These are phyloP conservation scores for Albula glossodonta DNA, from an alignment of 2,113 vertebrate genomes.

Conservation along the genomic window DNA sequence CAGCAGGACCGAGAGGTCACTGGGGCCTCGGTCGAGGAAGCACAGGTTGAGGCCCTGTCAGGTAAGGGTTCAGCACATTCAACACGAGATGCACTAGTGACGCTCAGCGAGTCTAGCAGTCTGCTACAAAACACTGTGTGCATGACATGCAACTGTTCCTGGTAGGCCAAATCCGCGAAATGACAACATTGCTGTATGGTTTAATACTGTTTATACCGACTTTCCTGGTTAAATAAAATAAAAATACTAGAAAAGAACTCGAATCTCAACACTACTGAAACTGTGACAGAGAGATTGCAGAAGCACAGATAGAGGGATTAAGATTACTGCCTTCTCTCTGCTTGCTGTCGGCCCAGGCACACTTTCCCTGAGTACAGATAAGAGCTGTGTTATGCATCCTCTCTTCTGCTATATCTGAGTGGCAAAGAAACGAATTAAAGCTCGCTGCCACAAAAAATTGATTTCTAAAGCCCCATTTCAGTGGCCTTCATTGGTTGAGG, in stretches of 20 bases:
- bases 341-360: not conserved
- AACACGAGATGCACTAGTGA: too few relatives aligned
- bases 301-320: not conserved
- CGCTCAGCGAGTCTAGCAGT: too few relatives aligned
- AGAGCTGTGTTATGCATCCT: not conserved
- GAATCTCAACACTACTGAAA: too few relatives aligned
- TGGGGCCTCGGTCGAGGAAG: slow-evolving; percentile 19
- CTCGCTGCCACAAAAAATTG: not conserved
- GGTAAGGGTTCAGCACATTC: slow-evolving; percentile 18
- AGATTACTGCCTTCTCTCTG: not conserved
- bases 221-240: too few relatives aligned
- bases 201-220: too few relatives aligned
- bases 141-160: too few relatives aligned
- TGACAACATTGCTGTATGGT: too few relatives aligned
- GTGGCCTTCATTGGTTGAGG: not conserved
- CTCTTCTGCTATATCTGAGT: not conserved
- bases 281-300: too few relatives aligned
- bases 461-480: not conserved
- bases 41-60: slow-evolving; percentile 37
- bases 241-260: too few relatives aligned
- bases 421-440: not conserved
- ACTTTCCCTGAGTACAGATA: not conserved
- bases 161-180: too few relatives aligned
- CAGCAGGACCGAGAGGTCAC: slow-evolving; percentile 7
- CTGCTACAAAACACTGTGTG: too few relatives aligned